phyloP scores from a whole-genome alignment of 2,113 vertebrate genomes.

The Saccopteryx bilineata region DNA sequence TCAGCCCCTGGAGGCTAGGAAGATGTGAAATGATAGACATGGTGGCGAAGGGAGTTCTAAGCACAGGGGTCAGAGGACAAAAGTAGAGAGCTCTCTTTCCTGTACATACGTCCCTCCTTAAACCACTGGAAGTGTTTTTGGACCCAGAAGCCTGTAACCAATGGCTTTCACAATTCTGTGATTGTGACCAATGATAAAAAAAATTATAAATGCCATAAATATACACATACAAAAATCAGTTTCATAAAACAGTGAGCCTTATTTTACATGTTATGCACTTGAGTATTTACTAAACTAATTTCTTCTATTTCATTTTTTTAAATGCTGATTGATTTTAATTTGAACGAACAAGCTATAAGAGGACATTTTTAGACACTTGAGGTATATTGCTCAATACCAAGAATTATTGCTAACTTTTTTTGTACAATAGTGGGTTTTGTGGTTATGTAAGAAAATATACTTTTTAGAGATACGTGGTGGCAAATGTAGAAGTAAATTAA shows the following conservation, averaged over 20 bases:
- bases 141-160: not conserved
- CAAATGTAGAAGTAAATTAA: not conserved
- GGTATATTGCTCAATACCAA: not conserved
- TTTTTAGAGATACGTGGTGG: not conserved
- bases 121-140: not conserved
- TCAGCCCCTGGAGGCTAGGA: not conserved
- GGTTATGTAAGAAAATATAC: conserved; percentile 6
- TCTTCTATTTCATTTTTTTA: not conserved
- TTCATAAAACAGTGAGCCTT: not conserved
- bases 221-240: not conserved
- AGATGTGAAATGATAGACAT: not conserved
- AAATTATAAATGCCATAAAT: not conserved
- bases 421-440: not conserved
- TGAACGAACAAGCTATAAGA: not conserved
- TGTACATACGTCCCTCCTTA: not conserved
- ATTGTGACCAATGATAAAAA: not conserved
- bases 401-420: conserved; percentile 37
- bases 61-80: not conserved
- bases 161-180: not conserved
- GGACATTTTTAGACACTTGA: not conserved
- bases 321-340: not conserved
- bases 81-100: not conserved
- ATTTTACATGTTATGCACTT: not conserved
- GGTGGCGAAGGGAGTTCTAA: not conserved
- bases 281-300: not conserved